These are phyloP conservation scores for Clarias magur DNA, from an alignment of 2,113 vertebrate genomes.

Conservation along the genomic window DNA sequence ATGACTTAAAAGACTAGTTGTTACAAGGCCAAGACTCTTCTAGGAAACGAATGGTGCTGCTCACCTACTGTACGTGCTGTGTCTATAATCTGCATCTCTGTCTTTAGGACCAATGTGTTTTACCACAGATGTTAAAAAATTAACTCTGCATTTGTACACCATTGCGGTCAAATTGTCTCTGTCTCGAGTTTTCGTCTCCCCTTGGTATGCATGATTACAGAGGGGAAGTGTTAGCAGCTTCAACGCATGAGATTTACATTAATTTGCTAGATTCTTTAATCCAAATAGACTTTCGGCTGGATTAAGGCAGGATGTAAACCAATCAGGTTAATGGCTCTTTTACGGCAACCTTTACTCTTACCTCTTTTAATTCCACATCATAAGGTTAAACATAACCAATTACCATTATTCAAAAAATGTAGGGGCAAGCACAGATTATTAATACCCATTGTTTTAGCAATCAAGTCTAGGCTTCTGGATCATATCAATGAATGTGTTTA, in stretches of 20 bases:
- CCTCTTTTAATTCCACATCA: not conserved
- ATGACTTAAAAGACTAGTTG: conserved; percentile 23
- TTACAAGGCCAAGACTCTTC: conserved; percentile 28
- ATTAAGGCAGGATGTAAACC: not conserved
- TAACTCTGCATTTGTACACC: not conserved
- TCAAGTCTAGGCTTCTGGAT: not conserved
- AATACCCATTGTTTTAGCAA: not conserved
- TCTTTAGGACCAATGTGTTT: conserved; percentile 37
- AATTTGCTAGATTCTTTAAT: not conserved
- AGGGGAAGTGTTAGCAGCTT: not conserved
- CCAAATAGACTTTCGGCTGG: not conserved
- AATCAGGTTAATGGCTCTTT: not conserved
- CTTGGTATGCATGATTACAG: not conserved
- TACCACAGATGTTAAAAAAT: not conserved
- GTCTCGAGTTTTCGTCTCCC: conserved; percentile 41
- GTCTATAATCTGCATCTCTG: not conserved
- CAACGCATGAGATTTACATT: not conserved
- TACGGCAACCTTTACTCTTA: not conserved
- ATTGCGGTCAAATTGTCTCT: not conserved
- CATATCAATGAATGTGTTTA: not conserved
- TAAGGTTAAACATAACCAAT: not conserved
- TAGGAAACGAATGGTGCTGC: conserved; percentile 31
- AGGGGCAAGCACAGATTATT: not conserved
- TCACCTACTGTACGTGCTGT: conserved; percentile 17
- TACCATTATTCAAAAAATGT: not conserved